Evolutionary conservation across 2,113 vertebrate genomes (phyloP).

Genomic region (Vimba vimba): DNA sequence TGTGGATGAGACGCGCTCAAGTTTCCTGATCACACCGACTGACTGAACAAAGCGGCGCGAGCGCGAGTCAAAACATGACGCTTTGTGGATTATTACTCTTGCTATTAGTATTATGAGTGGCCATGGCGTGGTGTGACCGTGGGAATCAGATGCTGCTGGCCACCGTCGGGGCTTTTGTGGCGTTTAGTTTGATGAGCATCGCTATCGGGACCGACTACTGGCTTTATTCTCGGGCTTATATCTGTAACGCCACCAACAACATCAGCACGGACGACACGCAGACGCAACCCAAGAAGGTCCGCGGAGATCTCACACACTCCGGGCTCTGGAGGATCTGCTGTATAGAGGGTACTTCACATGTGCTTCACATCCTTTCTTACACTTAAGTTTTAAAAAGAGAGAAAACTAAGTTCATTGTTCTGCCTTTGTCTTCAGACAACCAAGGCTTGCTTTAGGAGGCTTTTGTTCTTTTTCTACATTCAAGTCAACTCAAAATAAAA

Average conservation of each 20-base stretch:
- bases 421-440: background rate
- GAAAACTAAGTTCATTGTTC: slow-evolving; percentile 34
- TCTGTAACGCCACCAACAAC: slow-evolving; percentile 96
- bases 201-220: slow-evolving; percentile 98
- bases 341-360: slow-evolving; percentile 89
- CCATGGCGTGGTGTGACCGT: slow-evolving; percentile 86
- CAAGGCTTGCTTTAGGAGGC: background rate
- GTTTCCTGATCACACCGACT: slow-evolving; percentile 34
- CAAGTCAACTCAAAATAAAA: background rate
- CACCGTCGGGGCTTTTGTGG: slow-evolving; percentile 93
- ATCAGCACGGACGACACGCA: slow-evolving; percentile 82
- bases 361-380: background rate
- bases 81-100: slow-evolving; percentile 38
- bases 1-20: slow-evolving; percentile 53
- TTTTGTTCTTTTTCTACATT: slow-evolving; percentile 16
- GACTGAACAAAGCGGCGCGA: slow-evolving; percentile 51
- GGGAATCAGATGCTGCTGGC: slow-evolving; percentile 95
- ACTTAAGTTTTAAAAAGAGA: slow-evolving; percentile 5
- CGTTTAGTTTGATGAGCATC: slow-evolving; percentile 98
- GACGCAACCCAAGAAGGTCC: slow-evolving; percentile 78
- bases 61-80: slow-evolving; percentile 44
- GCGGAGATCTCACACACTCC: slow-evolving; percentile 92
- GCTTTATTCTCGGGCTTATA: slow-evolving; percentile 94
- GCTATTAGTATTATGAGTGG: slow-evolving; percentile 83
- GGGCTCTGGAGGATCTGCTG: slow-evolving; percentile 97